Conservation (phyloP, 2,113 vertebrate species). For the Spheniscus mendiculus region DNA sequence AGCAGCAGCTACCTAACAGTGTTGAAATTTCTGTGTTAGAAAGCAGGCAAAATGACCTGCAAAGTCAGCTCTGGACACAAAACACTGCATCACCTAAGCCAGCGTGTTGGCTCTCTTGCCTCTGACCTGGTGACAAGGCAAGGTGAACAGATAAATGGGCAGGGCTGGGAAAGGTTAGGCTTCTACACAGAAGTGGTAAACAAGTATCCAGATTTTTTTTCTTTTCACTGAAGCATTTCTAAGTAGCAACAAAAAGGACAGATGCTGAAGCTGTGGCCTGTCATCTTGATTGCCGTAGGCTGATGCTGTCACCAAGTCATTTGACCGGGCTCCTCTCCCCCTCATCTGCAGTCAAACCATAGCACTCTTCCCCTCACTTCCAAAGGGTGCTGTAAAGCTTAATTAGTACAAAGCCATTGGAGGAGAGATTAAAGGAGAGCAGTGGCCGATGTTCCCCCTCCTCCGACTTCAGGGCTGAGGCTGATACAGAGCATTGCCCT, state of each 20-base stretch:
- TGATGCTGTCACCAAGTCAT: background rate
- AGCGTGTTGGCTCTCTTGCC: background rate
- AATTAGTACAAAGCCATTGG: constrained; percentile 4
- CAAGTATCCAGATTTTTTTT: background rate
- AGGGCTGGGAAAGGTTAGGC: background rate
- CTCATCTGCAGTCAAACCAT: background rate
- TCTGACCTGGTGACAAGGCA: background rate
- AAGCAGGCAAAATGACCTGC: background rate
- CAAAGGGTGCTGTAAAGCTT: background rate
- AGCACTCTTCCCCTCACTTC: background rate
- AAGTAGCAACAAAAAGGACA: background rate
- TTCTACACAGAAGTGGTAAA: background rate
- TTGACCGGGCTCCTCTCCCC: background rate
- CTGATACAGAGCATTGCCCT: background rate
- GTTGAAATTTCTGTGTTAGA: background rate
- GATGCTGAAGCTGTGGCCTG: background rate
- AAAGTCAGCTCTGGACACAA: background rate
- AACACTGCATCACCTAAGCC: background rate
- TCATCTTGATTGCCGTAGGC: background rate
- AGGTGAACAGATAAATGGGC: background rate
- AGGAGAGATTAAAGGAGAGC: background rate
- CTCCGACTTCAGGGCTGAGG: fast-evolving
- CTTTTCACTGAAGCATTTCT: background rate
- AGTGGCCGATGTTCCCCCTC: background rate
- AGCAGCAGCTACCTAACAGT: background rate